Evolutionary conservation across 2,113 vertebrate species (phyloP), one percentile per base, ranked within the genome.

Genomic region (Galeopterus variegatus): DNA sequence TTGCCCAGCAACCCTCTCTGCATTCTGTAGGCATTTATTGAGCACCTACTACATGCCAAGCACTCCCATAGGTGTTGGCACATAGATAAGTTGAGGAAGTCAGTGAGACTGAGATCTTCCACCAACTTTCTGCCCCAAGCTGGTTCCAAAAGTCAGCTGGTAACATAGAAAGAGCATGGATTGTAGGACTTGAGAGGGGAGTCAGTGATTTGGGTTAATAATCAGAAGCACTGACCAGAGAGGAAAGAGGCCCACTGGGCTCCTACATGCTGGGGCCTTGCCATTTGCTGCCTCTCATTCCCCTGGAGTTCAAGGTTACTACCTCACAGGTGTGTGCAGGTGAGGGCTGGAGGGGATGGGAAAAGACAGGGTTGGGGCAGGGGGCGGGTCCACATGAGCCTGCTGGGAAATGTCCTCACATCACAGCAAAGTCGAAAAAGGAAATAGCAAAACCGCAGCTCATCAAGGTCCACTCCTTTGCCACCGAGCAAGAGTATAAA

Each of bases 311-410:
- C 12, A 60, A 41, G 28, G 28, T 8, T 14, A 9, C 3, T 31
- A 24, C 75, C 23, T n/a, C 13, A 21, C 9, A 24, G 15, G 45
- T 3, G 60, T 3, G 12, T 65, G 52, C n/a, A 54, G 56, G 48
- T 14, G 13, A 50, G 33, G 67, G 85, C 5, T 2, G n/a, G 31
- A 9, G 23, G 13, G 56, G 26, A 9, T 5, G 6, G 10, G 28
- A 31, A 0, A 3, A 28, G 12, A 8, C 1, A 77, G 58, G 58
- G 23, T 41, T 21, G 56, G 24, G 23, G 33, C 12, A 2, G 70
- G 54, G 72, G 50, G 48, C 2, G 0, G 6, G 14, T 60, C 48
- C 0, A 0, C 41, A 15, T 1, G 28, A 24, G 41, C 23, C 80
- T 62, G n/a, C 36, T 45, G 14, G 23, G 23, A 65, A 33, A 54